A percentile compares a stretch with the other conserved stretches of the same genome.
Evolutionary conservation across 2,888 invertebrate genomes (phyloP).

Genomic region (Lamproptera curius): DNA sequence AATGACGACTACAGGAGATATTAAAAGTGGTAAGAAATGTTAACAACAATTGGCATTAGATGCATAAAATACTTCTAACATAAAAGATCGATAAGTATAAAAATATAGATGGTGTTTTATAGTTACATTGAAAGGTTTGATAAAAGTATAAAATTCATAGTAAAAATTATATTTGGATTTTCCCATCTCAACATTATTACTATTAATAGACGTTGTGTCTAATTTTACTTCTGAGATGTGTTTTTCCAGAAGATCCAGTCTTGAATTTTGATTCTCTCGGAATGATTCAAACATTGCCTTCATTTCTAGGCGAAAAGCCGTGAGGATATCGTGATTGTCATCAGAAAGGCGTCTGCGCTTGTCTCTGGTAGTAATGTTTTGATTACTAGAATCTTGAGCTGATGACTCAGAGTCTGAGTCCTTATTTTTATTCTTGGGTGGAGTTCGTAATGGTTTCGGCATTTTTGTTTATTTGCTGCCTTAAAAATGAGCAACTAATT

Average conservation of each 20-base stretch:
- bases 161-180: neutral
- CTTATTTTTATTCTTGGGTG: neutral
- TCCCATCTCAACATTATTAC: neutral
- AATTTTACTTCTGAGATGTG: neutral
- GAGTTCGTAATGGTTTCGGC: neutral
- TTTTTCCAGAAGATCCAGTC: neutral
- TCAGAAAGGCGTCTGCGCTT: too few relatives aligned
- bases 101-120: too few relatives aligned
- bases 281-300: neutral
- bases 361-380: too few relatives aligned
- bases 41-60: too few relatives aligned
- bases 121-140: too few relatives aligned
- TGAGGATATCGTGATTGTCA: neutral
- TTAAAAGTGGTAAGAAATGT: too few relatives aligned
- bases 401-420: neutral
- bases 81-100: too few relatives aligned
- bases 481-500: too few relatives aligned
- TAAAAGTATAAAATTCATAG: too few relatives aligned
- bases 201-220: neutral
- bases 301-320: neutral
- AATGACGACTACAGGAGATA: too few relatives aligned
- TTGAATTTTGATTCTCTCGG: neutral
- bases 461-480: too few relatives aligned
- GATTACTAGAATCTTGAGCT: neutral
- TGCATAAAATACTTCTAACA: too few relatives aligned